Percentiles rank a stretch among this genome's conserved stretches.
Evolutionary conservation across 2,888 invertebrate genomes (phyloP).

Genomic region (Mesorhabditis spiculigera): DNA sequence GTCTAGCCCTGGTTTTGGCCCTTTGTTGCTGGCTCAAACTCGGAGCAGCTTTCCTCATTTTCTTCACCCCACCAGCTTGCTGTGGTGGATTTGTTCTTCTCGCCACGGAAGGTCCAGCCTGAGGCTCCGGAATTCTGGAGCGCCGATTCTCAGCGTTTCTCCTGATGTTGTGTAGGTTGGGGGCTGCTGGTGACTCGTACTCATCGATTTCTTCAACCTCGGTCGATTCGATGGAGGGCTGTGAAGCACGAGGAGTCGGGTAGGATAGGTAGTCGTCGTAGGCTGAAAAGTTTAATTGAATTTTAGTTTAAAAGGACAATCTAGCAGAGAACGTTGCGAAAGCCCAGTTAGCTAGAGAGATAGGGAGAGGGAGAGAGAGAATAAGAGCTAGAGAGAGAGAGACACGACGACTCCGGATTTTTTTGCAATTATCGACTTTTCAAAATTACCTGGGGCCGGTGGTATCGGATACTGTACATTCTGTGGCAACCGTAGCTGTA

Average conservation of each 20-base stretch:
- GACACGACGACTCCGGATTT: no score
- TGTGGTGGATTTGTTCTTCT: neutral
- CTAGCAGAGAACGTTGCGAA: no score
- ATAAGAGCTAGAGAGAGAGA: no score
- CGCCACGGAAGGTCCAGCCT: constrained; percentile 3
- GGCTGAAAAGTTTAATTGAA: neutral
- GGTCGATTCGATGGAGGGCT: neutral
- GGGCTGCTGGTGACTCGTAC: neutral
- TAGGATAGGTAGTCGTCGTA: neutral
- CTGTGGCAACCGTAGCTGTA: constrained; percentile 30
- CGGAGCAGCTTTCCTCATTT: neutral
- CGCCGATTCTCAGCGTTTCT: neutral
- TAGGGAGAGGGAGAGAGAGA: no score
- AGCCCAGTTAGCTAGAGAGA: no score
- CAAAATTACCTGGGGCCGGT: neutral
- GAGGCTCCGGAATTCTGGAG: neutral
- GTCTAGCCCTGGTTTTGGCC: no score
- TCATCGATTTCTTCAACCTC: neutral
- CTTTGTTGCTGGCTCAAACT: neutral
- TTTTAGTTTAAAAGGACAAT: no score
- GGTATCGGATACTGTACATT: neutral
- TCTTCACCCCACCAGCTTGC: no score
- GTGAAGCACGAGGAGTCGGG: neutral
- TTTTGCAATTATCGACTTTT: neutral
- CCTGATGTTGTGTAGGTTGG: neutral